Evolutionary conservation across 2,888 invertebrate genomes (phyloP).

Genomic region (Mallateleia sp.): DNA sequence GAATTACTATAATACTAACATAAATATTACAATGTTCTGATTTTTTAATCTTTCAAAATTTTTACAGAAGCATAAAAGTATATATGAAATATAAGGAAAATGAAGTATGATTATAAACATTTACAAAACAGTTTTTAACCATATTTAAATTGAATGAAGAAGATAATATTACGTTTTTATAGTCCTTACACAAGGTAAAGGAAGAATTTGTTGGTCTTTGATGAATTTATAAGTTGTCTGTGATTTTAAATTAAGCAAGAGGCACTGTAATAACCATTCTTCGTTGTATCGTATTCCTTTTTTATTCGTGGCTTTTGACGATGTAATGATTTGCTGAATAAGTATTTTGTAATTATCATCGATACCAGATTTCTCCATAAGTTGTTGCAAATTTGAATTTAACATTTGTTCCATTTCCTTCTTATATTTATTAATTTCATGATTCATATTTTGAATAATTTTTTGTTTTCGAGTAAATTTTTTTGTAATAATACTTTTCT

Average conservation of each 20-base stretch:
- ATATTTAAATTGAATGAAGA: too few relatives aligned
- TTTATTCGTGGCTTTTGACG: neutral
- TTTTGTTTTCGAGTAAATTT: slow-evolving; percentile 8
- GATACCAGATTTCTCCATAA: neutral
- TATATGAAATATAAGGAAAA: too few relatives aligned
- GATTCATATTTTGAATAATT: neutral
- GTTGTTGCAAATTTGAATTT: neutral
- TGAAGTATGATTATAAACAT: too few relatives aligned
- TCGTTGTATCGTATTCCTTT: slow-evolving; percentile 15
- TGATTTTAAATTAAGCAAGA: slow-evolving; percentile 31
- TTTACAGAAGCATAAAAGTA: too few relatives aligned
- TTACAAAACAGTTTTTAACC: too few relatives aligned
- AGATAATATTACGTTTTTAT: neutral
- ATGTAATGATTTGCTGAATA: slow-evolving; percentile 19
- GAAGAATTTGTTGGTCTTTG: slow-evolving; percentile 17
- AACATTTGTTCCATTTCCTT: neutral
- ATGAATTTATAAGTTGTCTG: slow-evolving; percentile 12
- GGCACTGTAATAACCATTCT: slow-evolving; percentile 31
- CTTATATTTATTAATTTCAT: neutral
- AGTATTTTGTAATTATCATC: neutral
- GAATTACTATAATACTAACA: neutral
- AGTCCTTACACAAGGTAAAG: slow-evolving; percentile 16
- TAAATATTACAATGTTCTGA: too few relatives aligned
- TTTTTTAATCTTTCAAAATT: too few relatives aligned
- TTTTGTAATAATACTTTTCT: neutral